Percentiles rank a stretch among this genome's conserved stretches.
Conservation (phyloP, 92 coral and sea anemone species). For the Epizoanthus illoricatus region DNA sequence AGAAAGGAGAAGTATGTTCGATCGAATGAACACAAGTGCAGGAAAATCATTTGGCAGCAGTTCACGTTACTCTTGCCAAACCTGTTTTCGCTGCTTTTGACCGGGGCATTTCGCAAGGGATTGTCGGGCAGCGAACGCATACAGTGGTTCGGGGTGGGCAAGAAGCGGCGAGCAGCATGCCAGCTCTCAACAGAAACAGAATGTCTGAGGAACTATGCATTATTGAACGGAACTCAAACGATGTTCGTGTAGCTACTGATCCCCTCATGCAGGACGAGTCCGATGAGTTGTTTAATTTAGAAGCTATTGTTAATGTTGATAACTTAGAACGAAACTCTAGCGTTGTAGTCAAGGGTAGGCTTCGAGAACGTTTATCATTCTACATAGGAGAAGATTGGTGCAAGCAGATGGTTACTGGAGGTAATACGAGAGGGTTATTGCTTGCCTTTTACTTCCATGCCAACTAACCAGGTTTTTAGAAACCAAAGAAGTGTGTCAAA, state of each 20-base stretch:
- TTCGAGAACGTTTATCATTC: slow-evolving; percentile 37
- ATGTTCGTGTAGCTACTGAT: background rate
- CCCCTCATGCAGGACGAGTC: background rate
- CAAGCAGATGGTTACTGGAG: slow-evolving; percentile 49
- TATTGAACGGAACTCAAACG: background rate
- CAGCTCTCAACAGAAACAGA: slow-evolving; percentile 7
- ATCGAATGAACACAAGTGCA: slow-evolving; percentile 16
- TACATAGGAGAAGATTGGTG: slow-evolving; percentile 58
- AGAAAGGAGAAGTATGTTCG: slow-evolving; percentile 37
- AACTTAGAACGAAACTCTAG: slow-evolving; percentile 13
- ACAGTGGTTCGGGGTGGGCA: slow-evolving; percentile 25
- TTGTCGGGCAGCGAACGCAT: slow-evolving; percentile 54
- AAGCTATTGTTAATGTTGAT: slow-evolving; percentile 1
- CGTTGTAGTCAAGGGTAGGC: slow-evolving; percentile 51
- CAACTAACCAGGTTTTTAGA: slow-evolving; percentile 26
- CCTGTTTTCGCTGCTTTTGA: slow-evolving; percentile 71
- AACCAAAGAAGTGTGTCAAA: slow-evolving; percentile 43
- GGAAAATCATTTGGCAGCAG: slow-evolving; percentile 25
- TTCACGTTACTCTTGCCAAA: slow-evolving; percentile 30
- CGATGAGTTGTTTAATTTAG: slow-evolving; percentile 8
- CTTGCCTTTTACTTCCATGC: slow-evolving; percentile 51
- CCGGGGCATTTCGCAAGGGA: slow-evolving; percentile 64
- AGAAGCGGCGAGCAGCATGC: background rate
- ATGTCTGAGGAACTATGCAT: background rate
- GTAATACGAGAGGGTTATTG: slow-evolving; percentile 48